These are phyloP conservation scores for Priocnemis perturbator DNA, from an alignment of 2,888 invertebrate genomes.

Conservation along the genomic window DNA sequence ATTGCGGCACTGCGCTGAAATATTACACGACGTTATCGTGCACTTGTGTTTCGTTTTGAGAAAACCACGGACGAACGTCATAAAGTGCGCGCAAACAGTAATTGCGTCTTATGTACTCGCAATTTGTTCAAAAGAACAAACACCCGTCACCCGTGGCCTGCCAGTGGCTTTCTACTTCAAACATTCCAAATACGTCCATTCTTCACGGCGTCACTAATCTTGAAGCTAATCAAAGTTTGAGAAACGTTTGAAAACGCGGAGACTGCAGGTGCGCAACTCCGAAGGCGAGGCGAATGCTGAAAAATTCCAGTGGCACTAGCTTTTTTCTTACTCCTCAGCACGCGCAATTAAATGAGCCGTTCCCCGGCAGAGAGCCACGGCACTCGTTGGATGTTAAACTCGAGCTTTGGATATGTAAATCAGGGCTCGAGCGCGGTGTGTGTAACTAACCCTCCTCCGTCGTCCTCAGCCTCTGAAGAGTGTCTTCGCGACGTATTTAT, in stretches of 20 bases:
- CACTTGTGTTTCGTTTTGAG: too few relatives aligned
- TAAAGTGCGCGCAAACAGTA: not conserved
- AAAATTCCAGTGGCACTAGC: conserved; percentile 18
- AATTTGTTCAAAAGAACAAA: not conserved
- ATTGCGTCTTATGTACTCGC: not conserved
- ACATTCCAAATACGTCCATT: too few relatives aligned
- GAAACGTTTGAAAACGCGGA: not conserved
- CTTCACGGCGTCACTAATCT: too few relatives aligned
- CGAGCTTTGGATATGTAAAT: conserved; percentile 72
- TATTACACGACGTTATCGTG: too few relatives aligned
- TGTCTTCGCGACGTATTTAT: conserved; percentile 72
- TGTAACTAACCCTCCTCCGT: conserved; percentile 60
- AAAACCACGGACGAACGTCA: too few relatives aligned
- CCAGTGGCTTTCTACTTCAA: not conserved
- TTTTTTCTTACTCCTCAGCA: conserved; percentile 20
- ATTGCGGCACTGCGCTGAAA: too few relatives aligned
- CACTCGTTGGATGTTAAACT: conserved; percentile 56
- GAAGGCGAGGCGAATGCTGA: conserved; percentile 20
- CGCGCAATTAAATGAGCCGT: conserved; percentile 49
- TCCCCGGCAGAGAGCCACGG: conserved; percentile 32
- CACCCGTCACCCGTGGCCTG: too few relatives aligned
- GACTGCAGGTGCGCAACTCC: conserved; percentile 9
- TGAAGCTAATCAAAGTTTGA: not conserved
- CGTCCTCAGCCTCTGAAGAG: conserved; percentile 47
- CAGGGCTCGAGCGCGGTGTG: conserved; percentile 55